Evolutionary conservation across 2,797 vertebrate species (phyloP).

Genomic region (Arrhamphus sclerolepis): DNA sequence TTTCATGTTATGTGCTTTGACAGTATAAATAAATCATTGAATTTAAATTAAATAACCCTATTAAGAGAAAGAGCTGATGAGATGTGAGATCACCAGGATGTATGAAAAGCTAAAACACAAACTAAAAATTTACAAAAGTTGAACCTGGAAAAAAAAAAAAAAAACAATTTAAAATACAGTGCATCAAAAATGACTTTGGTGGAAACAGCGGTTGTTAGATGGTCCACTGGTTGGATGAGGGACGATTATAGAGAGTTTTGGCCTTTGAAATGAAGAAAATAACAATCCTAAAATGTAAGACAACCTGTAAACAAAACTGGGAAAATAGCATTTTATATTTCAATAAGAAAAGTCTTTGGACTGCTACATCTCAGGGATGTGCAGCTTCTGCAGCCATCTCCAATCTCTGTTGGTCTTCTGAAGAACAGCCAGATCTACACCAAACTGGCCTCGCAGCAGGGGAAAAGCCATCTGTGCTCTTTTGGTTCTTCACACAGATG

Average conservation of each 20-base stretch:
- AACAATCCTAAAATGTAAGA: conserved; percentile 16
- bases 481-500: neutral
- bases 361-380: conserved; percentile 8
- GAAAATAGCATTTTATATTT: conserved; percentile 20
- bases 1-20: conserved; percentile 82
- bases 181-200: conserved; percentile 77
- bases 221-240: conserved; percentile 33
- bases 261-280: conserved; percentile 18
- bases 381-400: conserved; percentile 13
- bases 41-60: conserved; percentile 83
- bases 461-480: conserved; percentile 1
- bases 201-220: conserved; percentile 47
- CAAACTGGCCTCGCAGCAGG: conserved; percentile 4
- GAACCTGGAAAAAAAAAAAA: conserved; percentile 37
- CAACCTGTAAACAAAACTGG: conserved; percentile 60
- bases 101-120: conserved; percentile 51
- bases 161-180: conserved; percentile 74
- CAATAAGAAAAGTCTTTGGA: conserved; percentile 45
- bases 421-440: conserved; percentile 7
- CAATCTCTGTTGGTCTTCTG: conserved; percentile 1
- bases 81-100: conserved; percentile 51
- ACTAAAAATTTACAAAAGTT: conserved; percentile 41
- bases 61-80: conserved; percentile 62
- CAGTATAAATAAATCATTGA: conserved; percentile 83
- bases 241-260: conserved; percentile 32